Base-by-base conservation (phyloP, 2,797 vertebrate genomes). In the Threskiornis aethiopicus region DNA sequence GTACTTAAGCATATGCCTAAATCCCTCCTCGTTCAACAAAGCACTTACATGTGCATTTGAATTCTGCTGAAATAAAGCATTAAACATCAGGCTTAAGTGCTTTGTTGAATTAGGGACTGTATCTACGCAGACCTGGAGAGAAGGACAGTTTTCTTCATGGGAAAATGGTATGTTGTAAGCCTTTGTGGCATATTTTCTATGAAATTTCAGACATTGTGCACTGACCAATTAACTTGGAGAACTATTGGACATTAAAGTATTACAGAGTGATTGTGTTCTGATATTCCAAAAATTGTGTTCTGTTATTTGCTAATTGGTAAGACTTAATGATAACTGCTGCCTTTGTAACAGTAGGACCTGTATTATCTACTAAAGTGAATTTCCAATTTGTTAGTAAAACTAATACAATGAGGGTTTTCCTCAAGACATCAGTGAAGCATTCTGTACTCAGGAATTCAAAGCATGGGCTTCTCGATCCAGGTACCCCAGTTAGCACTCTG, bases 1-100 rank as follows among this genome's bases (percentile, higher is more conserved):
- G 82, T 94, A 81, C 89, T 96, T 96, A 71, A 95, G 94, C 91
- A 95, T 39, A 92, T 92, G 89, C 87, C 89, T 81, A 91, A 96
- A 96, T 88, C 89, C 79, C 87, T 96, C 61, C 89, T 92, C 86
- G 92, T 84, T 92, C 78, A 65, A 66, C 89, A 92, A 51, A 95
- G 89, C 89, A 86, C 79, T 96, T 91, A 58, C n/a, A 87, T 44
- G 82, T 76, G 91, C 76, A 5, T 70, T 95, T 58, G 92, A 54
- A 44, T 92, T 87, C 76, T 92, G 72, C 93, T 72, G 95, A 67
- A 88, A 51, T 54, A 65, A 75, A 75, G 65, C 87, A n/a, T 11
- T 81, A 26, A 57, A n/a, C 51, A 29, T 31, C 67, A 83, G 91
- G 52, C 28, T 3, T 31, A 55, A 81, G 92, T 46, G 84, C 84